Conservation (phyloP, 2,113 vertebrate genomes). For the Antechinus flavipes region DNA sequence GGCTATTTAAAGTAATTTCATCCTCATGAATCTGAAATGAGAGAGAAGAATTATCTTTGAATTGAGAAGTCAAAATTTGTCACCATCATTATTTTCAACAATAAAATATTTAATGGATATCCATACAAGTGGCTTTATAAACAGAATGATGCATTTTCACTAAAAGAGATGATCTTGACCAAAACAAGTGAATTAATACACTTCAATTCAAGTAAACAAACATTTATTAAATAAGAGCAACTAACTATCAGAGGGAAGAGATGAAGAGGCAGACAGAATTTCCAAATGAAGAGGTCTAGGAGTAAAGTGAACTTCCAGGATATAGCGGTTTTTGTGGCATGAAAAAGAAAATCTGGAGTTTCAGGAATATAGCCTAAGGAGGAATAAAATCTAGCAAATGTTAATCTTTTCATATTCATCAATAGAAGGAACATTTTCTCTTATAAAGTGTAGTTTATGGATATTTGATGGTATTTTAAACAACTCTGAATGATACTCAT, state of each 20-base stretch:
- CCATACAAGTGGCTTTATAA: slow-evolving; percentile 19
- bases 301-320: no score
- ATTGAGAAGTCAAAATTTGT: background rate
- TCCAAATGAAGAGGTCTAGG: no score
- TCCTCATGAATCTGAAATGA: background rate
- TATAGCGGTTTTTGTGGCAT: no score
- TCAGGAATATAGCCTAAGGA: no score
- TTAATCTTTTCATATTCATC: no score
- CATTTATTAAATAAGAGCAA: no score
- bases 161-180: background rate
- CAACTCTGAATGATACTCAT: slow-evolving; percentile 13
- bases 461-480: slow-evolving; percentile 53
- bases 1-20: slow-evolving; percentile 32
- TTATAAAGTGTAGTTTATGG: background rate
- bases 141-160: background rate
- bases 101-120: slow-evolving; percentile 12
- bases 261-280: no score
- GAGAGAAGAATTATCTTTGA: slow-evolving; percentile 41
- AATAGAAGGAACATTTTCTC: background rate
- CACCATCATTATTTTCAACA: slow-evolving; percentile 11
- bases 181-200: slow-evolving; percentile 6
- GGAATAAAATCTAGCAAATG: no score
- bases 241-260: no score
- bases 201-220: no score
- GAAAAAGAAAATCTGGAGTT: no score